Conservation (phyloP, 2,888 invertebrate genomes). For the Molanna angustata region DNA sequence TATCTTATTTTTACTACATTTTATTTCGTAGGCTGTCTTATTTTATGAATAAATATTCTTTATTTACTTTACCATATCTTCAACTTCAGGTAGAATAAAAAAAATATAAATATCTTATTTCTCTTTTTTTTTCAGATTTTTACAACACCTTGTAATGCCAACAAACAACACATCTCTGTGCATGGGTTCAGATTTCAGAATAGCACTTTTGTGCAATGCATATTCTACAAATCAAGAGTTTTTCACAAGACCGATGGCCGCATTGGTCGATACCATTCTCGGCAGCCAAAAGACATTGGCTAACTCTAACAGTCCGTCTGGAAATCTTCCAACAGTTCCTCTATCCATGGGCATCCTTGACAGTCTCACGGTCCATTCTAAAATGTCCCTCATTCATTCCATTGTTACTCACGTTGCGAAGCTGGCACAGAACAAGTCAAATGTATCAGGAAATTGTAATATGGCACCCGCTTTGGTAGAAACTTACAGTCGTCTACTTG, state of each 20-base stretch:
- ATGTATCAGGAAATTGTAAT: conserved; percentile 61
- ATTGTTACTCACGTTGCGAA: conserved; percentile 90
- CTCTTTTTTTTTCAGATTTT: conserved; percentile 59
- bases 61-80: background rate
- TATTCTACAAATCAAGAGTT: conserved; percentile 92
- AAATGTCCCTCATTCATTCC: conserved; percentile 81
- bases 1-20: conserved; percentile 7
- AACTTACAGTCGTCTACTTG: conserved; percentile 88
- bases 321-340: conserved; percentile 71
- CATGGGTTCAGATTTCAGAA: conserved; percentile 85
- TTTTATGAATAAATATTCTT: background rate
- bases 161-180: conserved; percentile 65
- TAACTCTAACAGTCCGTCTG: conserved; percentile 49
- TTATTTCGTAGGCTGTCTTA: background rate
- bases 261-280: conserved; percentile 82
- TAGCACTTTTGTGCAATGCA: conserved; percentile 91
- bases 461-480: conserved; percentile 91
- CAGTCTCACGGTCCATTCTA: conserved; percentile 92
- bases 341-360: conserved; percentile 91
- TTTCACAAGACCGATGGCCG: conserved; percentile 89
- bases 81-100: background rate
- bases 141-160: conserved; percentile 80
- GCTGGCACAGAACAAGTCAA: conserved; percentile 81
- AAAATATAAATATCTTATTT: background rate
- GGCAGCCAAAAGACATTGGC: conserved; percentile 62